Base-by-base conservation (phyloP, 2,113 vertebrate genomes). In the Leptobrachium ailaonicum region DNA sequence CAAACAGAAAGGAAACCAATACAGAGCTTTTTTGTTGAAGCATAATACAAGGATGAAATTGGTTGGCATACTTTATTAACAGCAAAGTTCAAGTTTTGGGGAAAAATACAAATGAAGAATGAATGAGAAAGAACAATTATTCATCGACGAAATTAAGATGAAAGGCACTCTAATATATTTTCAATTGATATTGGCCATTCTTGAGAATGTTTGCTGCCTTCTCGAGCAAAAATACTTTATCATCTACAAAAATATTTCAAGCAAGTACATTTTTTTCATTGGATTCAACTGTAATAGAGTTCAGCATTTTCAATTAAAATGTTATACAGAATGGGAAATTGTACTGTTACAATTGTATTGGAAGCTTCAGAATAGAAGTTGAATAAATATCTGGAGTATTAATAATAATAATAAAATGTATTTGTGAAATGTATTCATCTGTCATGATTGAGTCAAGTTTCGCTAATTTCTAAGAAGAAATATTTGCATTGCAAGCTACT, bases 11-110 rank as follows among this genome's bases (percentile, higher is more conserved):
- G 11, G n/a, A 56, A 73, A 62, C 41, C 71, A 62, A 75, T 62
- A 71, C 64, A 60, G 58, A 75, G 79, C 64, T 62, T 81, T 75
- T 81, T 75, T 81, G 32, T 20, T 42, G 64, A 62, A 81, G 75
- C 67, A 80, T 60, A 81, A 68, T 62, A 42, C 12, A 69, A 7
- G 79, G 44, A 81, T 81, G 79, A 81, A 81, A 81, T 81, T 81
- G 79, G 67, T 75, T 81, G 41, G 45, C 60, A 81, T 75, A 56
- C 78, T 58, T 71, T 68, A 75, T 81, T 81, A 81, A 75, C 66
- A 69, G 73, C 72, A 74, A 20, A 74, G 13, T 60, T 60, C 56
- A 12, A 60, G 56, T 60, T 60, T 60, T 74, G 20, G 20, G 20
- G 0, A 8, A 20, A 69, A 3, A 68, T 47, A 75, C 2, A 2